Conservation (phyloP, 53 echinoderm and acorn worm species). For the Astropecten irregularis region DNA sequence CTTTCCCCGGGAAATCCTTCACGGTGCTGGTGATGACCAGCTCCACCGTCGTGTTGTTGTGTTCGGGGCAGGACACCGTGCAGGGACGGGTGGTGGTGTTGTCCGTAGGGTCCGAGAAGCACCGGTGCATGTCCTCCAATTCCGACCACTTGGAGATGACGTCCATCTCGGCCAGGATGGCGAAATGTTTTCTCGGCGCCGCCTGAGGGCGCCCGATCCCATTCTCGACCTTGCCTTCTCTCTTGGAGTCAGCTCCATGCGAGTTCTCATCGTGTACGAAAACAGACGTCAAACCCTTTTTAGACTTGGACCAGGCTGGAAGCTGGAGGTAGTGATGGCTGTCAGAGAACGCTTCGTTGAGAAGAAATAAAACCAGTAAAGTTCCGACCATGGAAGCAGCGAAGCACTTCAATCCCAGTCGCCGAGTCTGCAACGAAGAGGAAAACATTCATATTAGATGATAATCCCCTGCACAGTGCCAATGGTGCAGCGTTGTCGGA, state of each 20-base stretch:
- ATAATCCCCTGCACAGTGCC: too few relatives aligned
- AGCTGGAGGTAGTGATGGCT: background rate
- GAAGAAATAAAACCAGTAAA: background rate
- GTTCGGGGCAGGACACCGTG: slow-evolving; percentile 30
- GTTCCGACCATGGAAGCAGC: background rate
- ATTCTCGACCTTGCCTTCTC: background rate
- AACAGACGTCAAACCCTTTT: background rate
- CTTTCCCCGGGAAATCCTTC: slow-evolving; percentile 28
- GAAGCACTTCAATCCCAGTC: background rate
- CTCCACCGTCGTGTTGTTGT: slow-evolving; percentile 5
- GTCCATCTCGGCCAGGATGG: slow-evolving; percentile 55
- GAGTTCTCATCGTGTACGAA: background rate
- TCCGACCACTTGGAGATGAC: slow-evolving; percentile 58
- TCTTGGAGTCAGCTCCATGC: too few relatives aligned
- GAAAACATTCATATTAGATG: too few relatives aligned
- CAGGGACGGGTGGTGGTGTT: slow-evolving; percentile 35
- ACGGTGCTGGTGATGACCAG: slow-evolving; percentile 26
- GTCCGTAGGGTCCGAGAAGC: slow-evolving; percentile 32
- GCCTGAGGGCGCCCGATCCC: background rate
- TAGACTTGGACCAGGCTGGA: background rate
- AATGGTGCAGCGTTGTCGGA: too few relatives aligned
- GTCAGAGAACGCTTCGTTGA: background rate
- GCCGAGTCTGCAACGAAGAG: slow-evolving; percentile 2
- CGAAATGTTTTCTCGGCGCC: slow-evolving; percentile 7
- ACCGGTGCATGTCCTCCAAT: slow-evolving; percentile 29